Conservation (phyloP, 2,113 vertebrate species). For the Marmota monax region DNA sequence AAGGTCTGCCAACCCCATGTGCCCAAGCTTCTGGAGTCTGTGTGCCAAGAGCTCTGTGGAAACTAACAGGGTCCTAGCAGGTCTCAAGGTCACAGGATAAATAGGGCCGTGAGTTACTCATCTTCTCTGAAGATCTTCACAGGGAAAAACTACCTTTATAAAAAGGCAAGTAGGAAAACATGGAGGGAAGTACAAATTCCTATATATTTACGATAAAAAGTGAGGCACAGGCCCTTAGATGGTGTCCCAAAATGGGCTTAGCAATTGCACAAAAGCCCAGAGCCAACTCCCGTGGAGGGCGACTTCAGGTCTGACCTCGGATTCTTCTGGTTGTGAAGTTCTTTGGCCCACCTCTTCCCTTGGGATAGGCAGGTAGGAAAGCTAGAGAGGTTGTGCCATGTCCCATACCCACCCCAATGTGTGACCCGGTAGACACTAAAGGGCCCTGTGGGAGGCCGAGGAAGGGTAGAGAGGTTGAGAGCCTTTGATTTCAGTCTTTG, state of each 20-base stretch:
- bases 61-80: neutral
- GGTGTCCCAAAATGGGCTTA: no score
- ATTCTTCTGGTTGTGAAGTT: neutral
- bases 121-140: neutral
- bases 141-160: neutral
- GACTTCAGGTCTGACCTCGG: neutral
- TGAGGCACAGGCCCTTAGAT: neutral
- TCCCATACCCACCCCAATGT: accelerated
- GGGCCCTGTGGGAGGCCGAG: neutral
- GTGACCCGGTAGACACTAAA: no score
- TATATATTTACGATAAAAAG: neutral
- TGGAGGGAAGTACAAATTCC: neutral
- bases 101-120: neutral
- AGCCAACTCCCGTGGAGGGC: no score
- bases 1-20: neutral
- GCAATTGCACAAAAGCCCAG: no score
- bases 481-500: neutral
- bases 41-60: neutral
- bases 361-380: neutral
- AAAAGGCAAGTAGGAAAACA: neutral
- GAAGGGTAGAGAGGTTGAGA: neutral
- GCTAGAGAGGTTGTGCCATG: neutral
- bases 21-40: neutral
- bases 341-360: neutral
- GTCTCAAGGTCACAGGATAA: neutral